phyloP scores from a whole-genome alignment of 92 coral and sea anemone species.

The Anthopleura xanthogrammica region DNA sequence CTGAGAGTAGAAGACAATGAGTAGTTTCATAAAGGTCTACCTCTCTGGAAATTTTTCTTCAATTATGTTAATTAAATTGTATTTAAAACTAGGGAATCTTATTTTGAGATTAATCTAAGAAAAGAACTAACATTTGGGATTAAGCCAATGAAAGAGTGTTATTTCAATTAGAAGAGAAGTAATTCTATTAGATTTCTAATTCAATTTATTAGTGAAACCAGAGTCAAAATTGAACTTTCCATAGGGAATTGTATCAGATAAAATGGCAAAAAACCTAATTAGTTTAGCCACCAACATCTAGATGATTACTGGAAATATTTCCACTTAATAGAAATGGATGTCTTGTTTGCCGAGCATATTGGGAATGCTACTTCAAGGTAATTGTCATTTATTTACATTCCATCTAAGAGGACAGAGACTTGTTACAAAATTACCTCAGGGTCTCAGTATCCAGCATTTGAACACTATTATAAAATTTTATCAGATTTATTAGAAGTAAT shows the following conservation, averaged over 20 bases:
- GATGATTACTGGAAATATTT: constrained; percentile 40
- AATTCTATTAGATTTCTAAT: constrained; percentile 81
- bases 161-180: constrained; percentile 45
- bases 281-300: constrained; percentile 41
- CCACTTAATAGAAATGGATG: constrained; percentile 36
- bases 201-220: constrained; percentile 64
- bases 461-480: constrained; percentile 47
- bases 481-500: constrained; percentile 79
- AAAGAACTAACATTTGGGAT: constrained; percentile 36
- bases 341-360: constrained; percentile 27
- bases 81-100: constrained; percentile 49
- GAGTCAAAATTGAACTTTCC: constrained; percentile 81
- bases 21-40: neutral
- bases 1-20: constrained; percentile 23
- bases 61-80: constrained; percentile 56
- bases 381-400: constrained; percentile 37
- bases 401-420: constrained; percentile 4
- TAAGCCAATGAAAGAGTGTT: constrained; percentile 25
- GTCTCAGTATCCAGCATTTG: constrained; percentile 37
- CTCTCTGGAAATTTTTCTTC: constrained; percentile 8
- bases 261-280: constrained; percentile 63
- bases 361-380: constrained; percentile 16
- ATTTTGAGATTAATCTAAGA: constrained; percentile 43
- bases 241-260: constrained; percentile 67
- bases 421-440: constrained; percentile 4